Evolutionary conservation across 92 coral and sea anemone genomes (phyloP).

Genomic region (Siderastrea siderea): DNA sequence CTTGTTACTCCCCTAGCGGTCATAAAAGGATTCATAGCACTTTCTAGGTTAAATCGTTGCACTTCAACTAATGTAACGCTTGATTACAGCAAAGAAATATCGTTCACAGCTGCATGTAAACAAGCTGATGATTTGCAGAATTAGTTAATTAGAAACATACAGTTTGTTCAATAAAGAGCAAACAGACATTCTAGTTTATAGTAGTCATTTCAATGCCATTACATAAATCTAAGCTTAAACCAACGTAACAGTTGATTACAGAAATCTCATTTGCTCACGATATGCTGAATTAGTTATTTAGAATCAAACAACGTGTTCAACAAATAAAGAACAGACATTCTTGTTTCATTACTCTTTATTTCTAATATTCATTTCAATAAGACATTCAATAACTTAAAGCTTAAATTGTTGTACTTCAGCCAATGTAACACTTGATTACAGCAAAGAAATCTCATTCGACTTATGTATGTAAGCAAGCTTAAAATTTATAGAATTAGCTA

Average conservation of each 20-base stretch:
- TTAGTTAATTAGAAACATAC: neutral
- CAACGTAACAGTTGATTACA: no score
- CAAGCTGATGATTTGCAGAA: neutral
- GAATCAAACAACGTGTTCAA: no score
- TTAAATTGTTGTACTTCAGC: slow-evolving; percentile 6
- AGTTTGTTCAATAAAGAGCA: neutral
- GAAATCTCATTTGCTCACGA: no score
- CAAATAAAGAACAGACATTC: no score
- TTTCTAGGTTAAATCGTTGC: slow-evolving; percentile 7
- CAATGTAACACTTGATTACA: slow-evolving; percentile 18
- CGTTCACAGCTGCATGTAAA: slow-evolving; percentile 38
- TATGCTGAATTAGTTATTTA: no score
- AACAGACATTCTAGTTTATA: no score
- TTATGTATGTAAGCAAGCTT: slow-evolving; percentile 26
- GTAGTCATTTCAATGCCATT: no score
- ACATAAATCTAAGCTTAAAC: no score
- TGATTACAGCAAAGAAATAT: slow-evolving; percentile 24
- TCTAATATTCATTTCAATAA: no score
- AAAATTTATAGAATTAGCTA: neutral
- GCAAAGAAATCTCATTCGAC: slow-evolving; percentile 25
- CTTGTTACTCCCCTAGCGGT: slow-evolving; percentile 25
- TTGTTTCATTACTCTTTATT: no score
- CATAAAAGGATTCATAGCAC: slow-evolving; percentile 5
- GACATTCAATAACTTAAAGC: neutral
- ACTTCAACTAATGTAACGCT: slow-evolving; percentile 8